These are phyloP conservation scores for Gymnothorax reevesii DNA, from an alignment of 2,797 vertebrate genomes.

Conservation along the genomic window DNA sequence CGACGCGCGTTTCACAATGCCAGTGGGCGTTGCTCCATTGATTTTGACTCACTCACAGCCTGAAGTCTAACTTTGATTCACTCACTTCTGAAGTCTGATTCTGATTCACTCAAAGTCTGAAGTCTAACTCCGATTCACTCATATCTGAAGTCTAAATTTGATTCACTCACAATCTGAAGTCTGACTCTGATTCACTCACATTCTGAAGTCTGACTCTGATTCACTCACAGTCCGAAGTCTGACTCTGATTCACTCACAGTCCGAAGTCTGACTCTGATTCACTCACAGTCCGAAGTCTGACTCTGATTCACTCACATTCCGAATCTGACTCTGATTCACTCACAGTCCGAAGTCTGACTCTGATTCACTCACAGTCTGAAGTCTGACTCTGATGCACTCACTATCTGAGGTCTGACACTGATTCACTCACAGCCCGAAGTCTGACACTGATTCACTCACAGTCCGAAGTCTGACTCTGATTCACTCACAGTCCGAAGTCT, in stretches of 20 bases:
- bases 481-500: constrained; percentile 7
- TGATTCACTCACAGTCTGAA: neutral
- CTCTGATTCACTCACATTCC: neutral
- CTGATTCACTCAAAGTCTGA: neutral
- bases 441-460: too few relatives aligned
- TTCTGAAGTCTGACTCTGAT: neutral
- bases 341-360: neutral
- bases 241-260: neutral
- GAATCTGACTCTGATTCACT: neutral
- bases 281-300: neutral
- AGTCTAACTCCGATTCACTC: neutral
- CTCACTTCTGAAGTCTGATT: neutral
- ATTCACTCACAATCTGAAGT: neutral
- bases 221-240: neutral
- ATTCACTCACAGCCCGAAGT: neutral
- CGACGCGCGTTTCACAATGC: too few relatives aligned
- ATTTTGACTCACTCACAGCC: neutral
- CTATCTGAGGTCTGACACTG: neutral
- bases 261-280: neutral
- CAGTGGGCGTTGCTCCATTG: too few relatives aligned
- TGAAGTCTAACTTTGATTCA: neutral
- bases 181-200: neutral
- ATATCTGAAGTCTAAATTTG: neutral
- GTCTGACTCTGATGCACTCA: neutral
- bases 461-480: neutral